Conservation (phyloP, 2,888 invertebrate genomes). For the Ecliptopera silaceata region DNA sequence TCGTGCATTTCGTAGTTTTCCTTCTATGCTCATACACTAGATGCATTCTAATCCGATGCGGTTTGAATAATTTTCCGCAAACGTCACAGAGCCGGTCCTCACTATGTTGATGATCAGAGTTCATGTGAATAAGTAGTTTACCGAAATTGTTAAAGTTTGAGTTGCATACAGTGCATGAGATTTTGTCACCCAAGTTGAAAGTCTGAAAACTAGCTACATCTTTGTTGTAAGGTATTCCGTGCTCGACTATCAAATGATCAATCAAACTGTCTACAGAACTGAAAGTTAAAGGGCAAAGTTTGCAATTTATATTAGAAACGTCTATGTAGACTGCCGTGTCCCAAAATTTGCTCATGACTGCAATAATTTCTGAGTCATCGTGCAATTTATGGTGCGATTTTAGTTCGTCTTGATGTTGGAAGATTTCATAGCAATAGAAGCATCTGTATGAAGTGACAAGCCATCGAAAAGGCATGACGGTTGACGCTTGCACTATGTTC, state of each 20-base stretch:
- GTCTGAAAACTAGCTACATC: slow-evolving; percentile 25
- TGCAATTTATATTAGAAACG: slow-evolving; percentile 40
- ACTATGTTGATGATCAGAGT: slow-evolving; percentile 8
- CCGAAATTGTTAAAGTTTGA: slow-evolving; percentile 7
- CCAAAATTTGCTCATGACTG: slow-evolving; percentile 39
- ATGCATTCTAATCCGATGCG: slow-evolving; percentile 27
- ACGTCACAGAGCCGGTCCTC: slow-evolving; percentile 16
- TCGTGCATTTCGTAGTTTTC: slow-evolving; percentile 33
- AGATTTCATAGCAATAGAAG: slow-evolving; percentile 51
- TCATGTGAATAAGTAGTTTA: slow-evolving; percentile 13
- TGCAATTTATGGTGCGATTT: slow-evolving; percentile 40
- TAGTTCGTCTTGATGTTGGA: slow-evolving; percentile 39
- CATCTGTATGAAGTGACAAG: slow-evolving; percentile 45
- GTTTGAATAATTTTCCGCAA: slow-evolving; percentile 39
- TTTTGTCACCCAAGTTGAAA: slow-evolving; percentile 20
- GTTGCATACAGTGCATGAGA: slow-evolving; percentile 14
- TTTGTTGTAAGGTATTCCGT: slow-evolving; percentile 35
- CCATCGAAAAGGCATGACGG: slow-evolving; percentile 50
- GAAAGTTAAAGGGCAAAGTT: slow-evolving; percentile 31
- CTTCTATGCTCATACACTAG: slow-evolving; percentile 53
- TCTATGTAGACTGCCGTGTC: slow-evolving; percentile 42
- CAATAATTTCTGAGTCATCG: slow-evolving; percentile 31
- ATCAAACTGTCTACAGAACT: slow-evolving; percentile 34
- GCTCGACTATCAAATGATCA: slow-evolving; percentile 39
- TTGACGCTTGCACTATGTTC: slow-evolving; percentile 47